Base-by-base conservation (phyloP, 1,140 invertebrate genomes). In the Plodia interpunctella region DNA sequence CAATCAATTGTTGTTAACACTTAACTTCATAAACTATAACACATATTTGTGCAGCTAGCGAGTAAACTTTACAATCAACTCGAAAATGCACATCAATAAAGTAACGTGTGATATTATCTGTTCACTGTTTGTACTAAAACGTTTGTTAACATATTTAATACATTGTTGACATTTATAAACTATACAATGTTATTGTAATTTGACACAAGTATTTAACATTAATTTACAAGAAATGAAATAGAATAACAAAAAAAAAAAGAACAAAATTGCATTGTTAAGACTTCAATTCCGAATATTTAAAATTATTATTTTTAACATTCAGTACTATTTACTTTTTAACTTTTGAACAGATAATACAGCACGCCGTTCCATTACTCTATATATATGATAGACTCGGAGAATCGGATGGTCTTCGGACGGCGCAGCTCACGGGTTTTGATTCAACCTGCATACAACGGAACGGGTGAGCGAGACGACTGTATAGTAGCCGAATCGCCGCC, bases 371-470 rank as follows among this genome's bases (percentile, higher is more conserved):
- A 30, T 32, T 54, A 57, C 57, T 44, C 58, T 58, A 57, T n/a
- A n/a, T n/a, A n/a, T n/a, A n/a, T 56, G 44, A 49, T 54, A 53
- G 20, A 25, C 20, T 56, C 62, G 56, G 49, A 44, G 18, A 49
- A n/a, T 56, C 60, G 53, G 51, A 0, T 58, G 66, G 19, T 52
- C 61, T 3, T 19, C 44, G 49, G n/a, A 11, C 60, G 57, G 57
- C 59, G 44, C 65, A 66, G 57, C 72, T 88, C 80, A 88, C 55
- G 83, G 86, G 55, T 87, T 88, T 61, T 88, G 86, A 80, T 88
- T 88, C 73, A 88, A 88, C 86, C 86, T 88, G 86, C 80, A 76
- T 81, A 83, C 66, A 87, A 87, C 69, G 80, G 68, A 84, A 84
- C 66, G 78, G 75, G 78, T 86, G 68, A 85, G 78, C 79, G 78